Conservation (phyloP, 2,888 invertebrate genomes). For the Abrostola tripartita region DNA sequence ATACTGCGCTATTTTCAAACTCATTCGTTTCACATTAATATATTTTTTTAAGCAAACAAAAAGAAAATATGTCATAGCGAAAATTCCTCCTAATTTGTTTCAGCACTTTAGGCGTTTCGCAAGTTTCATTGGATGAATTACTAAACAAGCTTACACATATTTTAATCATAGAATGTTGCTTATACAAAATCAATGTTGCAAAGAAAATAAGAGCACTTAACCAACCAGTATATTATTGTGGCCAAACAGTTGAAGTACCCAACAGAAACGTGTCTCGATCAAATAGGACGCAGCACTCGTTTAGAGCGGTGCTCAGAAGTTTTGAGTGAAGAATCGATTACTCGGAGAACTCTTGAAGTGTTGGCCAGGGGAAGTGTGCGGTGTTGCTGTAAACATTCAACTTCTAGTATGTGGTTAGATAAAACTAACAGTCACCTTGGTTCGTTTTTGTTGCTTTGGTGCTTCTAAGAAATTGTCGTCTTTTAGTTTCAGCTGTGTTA, state of each 20-base stretch:
- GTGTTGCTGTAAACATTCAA: conserved; percentile 18
- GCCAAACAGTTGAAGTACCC: conserved; percentile 17
- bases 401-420: conserved; percentile 6
- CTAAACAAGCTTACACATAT: no score
- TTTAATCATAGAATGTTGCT: no score
- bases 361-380: conserved; percentile 16
- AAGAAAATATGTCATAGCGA: no score
- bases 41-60: no score
- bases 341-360: conserved; percentile 28
- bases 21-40: no score
- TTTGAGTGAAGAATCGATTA: conserved; percentile 47
- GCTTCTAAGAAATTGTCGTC: not conserved
- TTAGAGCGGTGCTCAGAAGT: conserved; percentile 24
- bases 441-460: conserved; percentile 9
- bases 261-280: conserved; percentile 33
- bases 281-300: conserved; percentile 41
- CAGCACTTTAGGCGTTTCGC: no score
- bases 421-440: conserved; percentile 11
- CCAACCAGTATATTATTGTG: conserved; percentile 10
- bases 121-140: no score
- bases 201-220: no score
- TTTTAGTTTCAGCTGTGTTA: not conserved
- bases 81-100: no score
- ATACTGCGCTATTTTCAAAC: no score
- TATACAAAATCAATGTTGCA: no score